Evolutionary conservation across 2,888 invertebrate species (phyloP).

Genomic region (Ichneumon xanthorius): DNA sequence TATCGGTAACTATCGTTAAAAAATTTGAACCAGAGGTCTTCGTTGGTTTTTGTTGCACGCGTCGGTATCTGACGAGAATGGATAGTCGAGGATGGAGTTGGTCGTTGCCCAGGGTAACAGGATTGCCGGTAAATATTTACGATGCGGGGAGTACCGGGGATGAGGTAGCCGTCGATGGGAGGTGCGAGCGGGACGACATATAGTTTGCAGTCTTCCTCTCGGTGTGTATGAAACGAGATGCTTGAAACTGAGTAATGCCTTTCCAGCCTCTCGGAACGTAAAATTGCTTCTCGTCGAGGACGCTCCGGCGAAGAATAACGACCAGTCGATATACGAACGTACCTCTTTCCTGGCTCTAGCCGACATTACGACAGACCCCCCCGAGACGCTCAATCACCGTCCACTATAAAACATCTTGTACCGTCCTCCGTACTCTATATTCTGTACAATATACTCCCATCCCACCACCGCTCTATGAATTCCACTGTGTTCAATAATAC

Average conservation of each 20-base stretch:
- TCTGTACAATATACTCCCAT: conserved; percentile 5
- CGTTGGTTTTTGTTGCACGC: background rate
- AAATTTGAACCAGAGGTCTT: background rate
- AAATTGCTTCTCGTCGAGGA: conserved; percentile 57
- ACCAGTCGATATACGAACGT: conserved; percentile 48
- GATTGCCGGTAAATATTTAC: conserved; percentile 38
- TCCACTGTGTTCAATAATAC: conserved; percentile 1
- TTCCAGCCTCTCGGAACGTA: conserved; percentile 47
- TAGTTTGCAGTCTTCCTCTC: background rate
- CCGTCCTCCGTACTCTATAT: conserved; percentile 19
- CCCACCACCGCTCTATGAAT: background rate
- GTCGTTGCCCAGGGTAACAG: conserved; percentile 4
- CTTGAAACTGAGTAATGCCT: conserved; percentile 51
- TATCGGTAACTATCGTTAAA: background rate
- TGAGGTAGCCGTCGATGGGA: background rate
- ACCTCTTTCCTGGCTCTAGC: conserved; percentile 30
- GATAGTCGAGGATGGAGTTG: background rate
- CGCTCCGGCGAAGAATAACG: conserved; percentile 48
- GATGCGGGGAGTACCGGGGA: background rate
- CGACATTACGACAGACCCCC: conserved; percentile 38
- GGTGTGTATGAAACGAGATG: conserved; percentile 21
- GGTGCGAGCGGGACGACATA: background rate
- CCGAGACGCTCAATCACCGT: conserved; percentile 43
- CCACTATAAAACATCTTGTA: conserved; percentile 29
- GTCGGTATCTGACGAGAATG: background rate